phyloP scores from a whole-genome alignment of 2,113 vertebrate species.

The Eurystomus gularis region DNA sequence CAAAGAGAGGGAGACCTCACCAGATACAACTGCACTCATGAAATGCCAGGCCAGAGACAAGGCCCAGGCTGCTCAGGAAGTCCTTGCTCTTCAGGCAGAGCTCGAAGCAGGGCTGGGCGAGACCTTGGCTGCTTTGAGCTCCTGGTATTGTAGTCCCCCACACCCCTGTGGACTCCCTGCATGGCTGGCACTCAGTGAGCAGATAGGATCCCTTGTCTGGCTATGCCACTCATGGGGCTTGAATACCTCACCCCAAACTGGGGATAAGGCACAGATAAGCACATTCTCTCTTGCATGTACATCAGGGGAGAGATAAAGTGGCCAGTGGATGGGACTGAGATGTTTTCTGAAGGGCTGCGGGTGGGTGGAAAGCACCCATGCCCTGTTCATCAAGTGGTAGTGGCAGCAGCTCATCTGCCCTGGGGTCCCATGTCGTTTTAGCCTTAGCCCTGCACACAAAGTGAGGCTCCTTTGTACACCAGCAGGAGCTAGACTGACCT shows the following conservation, averaged over 20 bases:
- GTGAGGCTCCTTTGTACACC: neutral
- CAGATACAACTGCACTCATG: neutral
- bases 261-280: neutral
- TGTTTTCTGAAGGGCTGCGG: neutral
- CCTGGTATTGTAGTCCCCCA: neutral
- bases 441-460: neutral
- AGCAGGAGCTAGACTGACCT: neutral
- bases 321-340: neutral
- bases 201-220: neutral
- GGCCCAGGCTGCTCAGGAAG: neutral
- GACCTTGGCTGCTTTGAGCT: neutral
- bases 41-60: neutral
- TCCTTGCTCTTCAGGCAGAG: neutral
- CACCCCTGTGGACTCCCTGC: neutral
- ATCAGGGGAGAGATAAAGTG: neutral
- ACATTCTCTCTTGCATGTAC: neutral
- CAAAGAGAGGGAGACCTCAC: neutral
- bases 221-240: neutral
- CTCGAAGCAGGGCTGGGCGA: neutral
- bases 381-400: neutral
- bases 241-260: neutral
- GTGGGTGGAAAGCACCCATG: neutral
- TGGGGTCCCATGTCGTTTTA: neutral
- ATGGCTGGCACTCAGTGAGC: accelerated
- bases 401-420: neutral